Conservation (phyloP, 1,140 invertebrate genomes). For the Xylocopa sonorina region DNA sequence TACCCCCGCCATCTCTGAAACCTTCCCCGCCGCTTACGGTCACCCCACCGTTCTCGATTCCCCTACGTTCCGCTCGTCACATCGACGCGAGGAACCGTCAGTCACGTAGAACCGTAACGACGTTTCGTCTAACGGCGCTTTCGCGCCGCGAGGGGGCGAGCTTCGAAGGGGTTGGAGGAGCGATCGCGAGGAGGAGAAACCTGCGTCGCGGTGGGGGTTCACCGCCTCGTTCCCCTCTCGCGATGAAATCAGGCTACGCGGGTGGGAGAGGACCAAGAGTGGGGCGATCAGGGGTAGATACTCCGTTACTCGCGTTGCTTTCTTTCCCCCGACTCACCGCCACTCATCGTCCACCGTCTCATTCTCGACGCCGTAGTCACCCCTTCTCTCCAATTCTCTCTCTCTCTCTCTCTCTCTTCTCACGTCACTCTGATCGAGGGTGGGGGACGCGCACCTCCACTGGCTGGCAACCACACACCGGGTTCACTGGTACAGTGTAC, state of each 20-base stretch:
- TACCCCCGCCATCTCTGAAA: background rate
- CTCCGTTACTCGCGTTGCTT: conserved; percentile 27
- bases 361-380: conserved; percentile 7
- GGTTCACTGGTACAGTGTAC: conserved; percentile 82
- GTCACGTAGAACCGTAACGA: conserved; percentile 18
- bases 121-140: conserved; percentile 20
- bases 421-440: conserved; percentile 36
- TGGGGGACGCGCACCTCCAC: conserved; percentile 60
- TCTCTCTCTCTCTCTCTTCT: conserved; percentile 18
- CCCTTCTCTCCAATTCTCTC: background rate
- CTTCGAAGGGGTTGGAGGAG: conserved; percentile 22
- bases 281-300: conserved; percentile 34
- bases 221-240: background rate
- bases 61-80: conserved; percentile 37
- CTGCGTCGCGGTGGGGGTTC: background rate
- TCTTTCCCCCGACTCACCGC: background rate
- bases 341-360: conserved; percentile 3
- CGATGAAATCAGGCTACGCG: background rate
- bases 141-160: conserved; percentile 7
- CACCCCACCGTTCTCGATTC: conserved; percentile 1
- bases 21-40: background rate
- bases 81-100: conserved; percentile 54
- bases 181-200: background rate
- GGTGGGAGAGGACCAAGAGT: background rate
- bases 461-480: conserved; percentile 61